Percentiles rank a stretch among this genome's conserved stretches.
Evolutionary conservation across 2,888 invertebrate genomes (phyloP).

Genomic region (Asteroscopus sphinx): DNA sequence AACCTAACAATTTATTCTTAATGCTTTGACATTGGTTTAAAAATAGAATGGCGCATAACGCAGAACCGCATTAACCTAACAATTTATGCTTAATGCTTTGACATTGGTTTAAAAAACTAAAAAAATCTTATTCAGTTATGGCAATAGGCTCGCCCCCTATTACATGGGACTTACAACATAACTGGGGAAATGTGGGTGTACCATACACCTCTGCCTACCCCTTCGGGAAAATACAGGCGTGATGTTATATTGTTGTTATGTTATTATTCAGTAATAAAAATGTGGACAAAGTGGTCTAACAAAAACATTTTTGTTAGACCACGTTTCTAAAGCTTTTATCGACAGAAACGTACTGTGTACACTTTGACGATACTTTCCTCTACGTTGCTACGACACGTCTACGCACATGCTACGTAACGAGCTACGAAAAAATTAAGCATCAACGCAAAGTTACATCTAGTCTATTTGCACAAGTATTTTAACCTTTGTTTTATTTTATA

Average conservation of each 20-base stretch:
- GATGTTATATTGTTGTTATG: too few species aligned
- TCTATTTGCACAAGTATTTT: neutral
- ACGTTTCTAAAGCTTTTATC: conserved; percentile 16
- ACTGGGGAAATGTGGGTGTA: too few species aligned
- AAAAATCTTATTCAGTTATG: too few species aligned
- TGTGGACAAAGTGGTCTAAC: too few species aligned
- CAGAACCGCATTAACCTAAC: conserved; percentile 63
- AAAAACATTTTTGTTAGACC: conserved; percentile 27
- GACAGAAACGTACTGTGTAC: conserved; percentile 18
- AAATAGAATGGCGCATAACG: conserved; percentile 68
- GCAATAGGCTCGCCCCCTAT: too few species aligned
- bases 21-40: conserved; percentile 50
- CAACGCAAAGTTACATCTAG: conserved; percentile 1
- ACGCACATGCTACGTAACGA: conserved; percentile 62
- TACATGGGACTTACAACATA: too few species aligned
- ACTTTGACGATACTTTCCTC: conserved; percentile 19
- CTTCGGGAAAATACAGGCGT: too few species aligned
- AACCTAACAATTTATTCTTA: conserved; percentile 53
- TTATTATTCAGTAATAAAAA: conserved; percentile 28
- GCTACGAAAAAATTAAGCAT: conserved; percentile 56
- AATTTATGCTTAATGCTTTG: conserved; percentile 51
- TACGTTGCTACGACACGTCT: conserved; percentile 59
- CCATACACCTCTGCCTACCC: too few species aligned
- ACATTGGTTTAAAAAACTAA: conserved; percentile 51
- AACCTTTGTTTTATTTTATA: too few species aligned